Evolutionary conservation across 2,888 invertebrate species (phyloP), one percentile per base, ranked within the genome.

Genomic region (Calameuta idolon): DNA sequence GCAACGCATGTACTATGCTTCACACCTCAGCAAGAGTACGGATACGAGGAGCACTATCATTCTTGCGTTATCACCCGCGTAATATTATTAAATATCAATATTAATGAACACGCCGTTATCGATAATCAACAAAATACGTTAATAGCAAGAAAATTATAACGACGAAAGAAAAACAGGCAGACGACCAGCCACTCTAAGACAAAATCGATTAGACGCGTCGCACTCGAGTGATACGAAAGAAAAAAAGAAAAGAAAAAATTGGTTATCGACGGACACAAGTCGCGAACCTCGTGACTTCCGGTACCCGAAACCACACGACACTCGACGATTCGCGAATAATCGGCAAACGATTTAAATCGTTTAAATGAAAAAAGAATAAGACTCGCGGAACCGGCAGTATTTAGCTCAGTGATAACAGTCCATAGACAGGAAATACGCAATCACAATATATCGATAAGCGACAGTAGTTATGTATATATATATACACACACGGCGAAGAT

Each of bases 11-110:
- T 34, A 77, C 77, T 83, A 74, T 34, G 34, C 34, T 80, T 78
- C 78, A 81, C 55, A 82, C 79, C 73, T 69, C 76, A 74, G 77
- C 83, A 69, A 80, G 76, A 34, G 79, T 76, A 76, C 80, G 74
- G 78, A 79, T 82, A 75, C 37, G 83, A 55, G 55, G 74, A 81
- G 79, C 84, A 82, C 81, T 80, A 84, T 86, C 85, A 85, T 85
- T 83, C 85, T 85, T 84, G 80, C 78, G 77, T 83, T 71, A 73
- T 83, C 78, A 76, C 77, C 69, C 81, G 83, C 81, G 81, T 9
- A 9, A 55, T 55, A 55, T 55, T 4, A 40, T 40, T 55, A 23
- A 9, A 55, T 23, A 55, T 9, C 55, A 55, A 55, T 55, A 55
- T 23, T 23, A 23, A 55, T 23, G 1, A 55, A 9, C 55, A 55